Evolutionary conservation across 2,113 vertebrate genomes (phyloP).

Genomic region (Indri indri): DNA sequence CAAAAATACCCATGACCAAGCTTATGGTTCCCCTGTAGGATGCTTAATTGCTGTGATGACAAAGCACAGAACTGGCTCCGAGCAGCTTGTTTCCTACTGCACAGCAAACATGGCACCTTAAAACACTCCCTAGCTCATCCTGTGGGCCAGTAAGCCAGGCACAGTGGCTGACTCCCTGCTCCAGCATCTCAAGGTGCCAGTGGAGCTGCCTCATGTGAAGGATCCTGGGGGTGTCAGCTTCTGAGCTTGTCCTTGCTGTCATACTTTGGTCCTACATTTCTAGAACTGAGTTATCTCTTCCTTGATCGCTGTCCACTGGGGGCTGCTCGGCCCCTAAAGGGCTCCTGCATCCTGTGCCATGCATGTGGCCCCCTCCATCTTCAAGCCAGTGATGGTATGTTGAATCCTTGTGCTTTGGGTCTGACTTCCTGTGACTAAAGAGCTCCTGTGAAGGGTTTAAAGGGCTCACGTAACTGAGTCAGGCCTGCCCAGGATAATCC

Average conservation of each 20-base stretch:
- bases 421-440: neutral
- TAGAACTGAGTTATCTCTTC: fast-evolving
- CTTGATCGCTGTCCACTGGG: neutral
- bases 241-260: neutral
- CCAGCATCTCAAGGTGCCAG: neutral
- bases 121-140: neutral
- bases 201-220: fast-evolving
- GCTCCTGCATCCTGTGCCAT: fast-evolving
- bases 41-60: neutral
- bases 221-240: fast-evolving
- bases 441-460: no score
- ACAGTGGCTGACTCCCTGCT: neutral
- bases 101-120: neutral
- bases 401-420: neutral
- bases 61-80: neutral
- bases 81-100: neutral
- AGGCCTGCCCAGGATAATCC: neutral
- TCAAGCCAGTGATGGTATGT: no score
- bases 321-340: fast-evolving
- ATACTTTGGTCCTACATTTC: neutral
- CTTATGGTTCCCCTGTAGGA: no score
- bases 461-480: no score
- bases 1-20: neutral
- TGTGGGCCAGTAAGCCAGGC: fast-evolving
- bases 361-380: no score